Evolutionary conservation across 2,797 vertebrate species (phyloP), one percentile per base, ranked within the genome.

Genomic region (Diplodus puntazzo): DNA sequence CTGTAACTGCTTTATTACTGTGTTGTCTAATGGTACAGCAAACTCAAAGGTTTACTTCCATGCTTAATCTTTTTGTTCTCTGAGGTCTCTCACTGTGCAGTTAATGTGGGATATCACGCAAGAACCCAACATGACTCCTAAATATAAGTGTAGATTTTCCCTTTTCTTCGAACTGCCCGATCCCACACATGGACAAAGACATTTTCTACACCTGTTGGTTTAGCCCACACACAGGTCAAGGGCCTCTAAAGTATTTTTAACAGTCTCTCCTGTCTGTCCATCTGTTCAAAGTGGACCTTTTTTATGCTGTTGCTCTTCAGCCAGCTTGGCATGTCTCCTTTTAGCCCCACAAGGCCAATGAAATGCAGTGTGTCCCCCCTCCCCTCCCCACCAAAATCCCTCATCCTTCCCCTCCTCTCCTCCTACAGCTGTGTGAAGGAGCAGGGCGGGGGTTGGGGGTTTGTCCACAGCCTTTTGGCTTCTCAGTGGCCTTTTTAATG

Each of bases 161-260:
- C 14, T 55, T 70, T 73, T 64, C 25, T 6, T 65, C 61, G n/a
- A 50, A 55, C 50, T 20, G 34, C 43, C 68, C 55, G 14, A 8
- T 45, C 14, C 48, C 43, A 50, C 70, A 70, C 21, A 66, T 6
- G 53, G 49, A 76, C 39, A 79, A 52, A 73, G 13, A 55, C 60
- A 72, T 79, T 62, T 76, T 79, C 55, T 84, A 80, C 93, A 95
- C 93, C 95, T 96, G 94, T 94, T 84, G 49, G 65, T 76, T 60
- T 46, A 48, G 77, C 79, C 89, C 89, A 88, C 82, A 84, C 77
- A 9, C 79, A 80, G 72, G 87, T 83, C 50, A 1, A 49, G 34
- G 85, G 85, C 73, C 79, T 42, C 53, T 39, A 17, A 77, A 87
- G 89, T 93, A 94, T 95, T 95, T 95, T 95, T 94, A 94, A 90